Evolutionary conservation across 2,797 vertebrate species (phyloP), one percentile per base, ranked within the genome.

Genomic region (Bucorvus abyssinicus): DNA sequence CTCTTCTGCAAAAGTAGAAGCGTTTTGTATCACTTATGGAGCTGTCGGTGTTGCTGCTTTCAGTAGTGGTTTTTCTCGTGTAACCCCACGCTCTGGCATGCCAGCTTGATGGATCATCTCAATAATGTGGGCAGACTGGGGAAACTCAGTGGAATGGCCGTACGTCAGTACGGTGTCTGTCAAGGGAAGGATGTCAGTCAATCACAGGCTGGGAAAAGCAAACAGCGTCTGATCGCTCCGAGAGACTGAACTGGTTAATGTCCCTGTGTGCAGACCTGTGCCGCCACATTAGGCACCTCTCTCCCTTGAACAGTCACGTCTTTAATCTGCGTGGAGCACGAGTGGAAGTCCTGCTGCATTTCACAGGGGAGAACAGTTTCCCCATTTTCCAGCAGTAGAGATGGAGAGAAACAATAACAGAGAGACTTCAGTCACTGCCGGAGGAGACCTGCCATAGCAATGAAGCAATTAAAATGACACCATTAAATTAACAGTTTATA

Each of bases 61-160:
- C 0, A 0, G 5, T 55, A 42, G 2, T 52, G 69, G 44, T 90
- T 89, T 95, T 89, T 90, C 55, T 94, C 84, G 27, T 0, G 0
- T 79, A 68, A 84, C 75, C 14, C n/a, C 47, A 2, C 83, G 32
- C 30, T 93, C 60, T 79, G 90, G 84, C 63, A 24, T 49, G n/a
- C 53, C 67, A 47, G 24, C 24, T 83, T 95, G 89, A 93, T 93
- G 32, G 61, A 70, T 90, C 29, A 19, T 53, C 93, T 94, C 83
- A 79, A 12, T 91, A 75, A 88, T 69, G 63, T 75, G 30, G 26
- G 45, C 76, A 73, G 87, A 75, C 42, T 47, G 56, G 47, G 44
- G 44, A 81, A 81, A 78, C 84, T 65, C 75, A 76, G 53, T 65
- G 67, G 57, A 75, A 87, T 61, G 64, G n/a, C 55, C 78, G 0